Percentiles rank a stretch among this genome's conserved stretches.
These are phyloP conservation scores for Hesperia comma DNA, from an alignment of 2,888 invertebrate genomes.

Conservation along the genomic window DNA sequence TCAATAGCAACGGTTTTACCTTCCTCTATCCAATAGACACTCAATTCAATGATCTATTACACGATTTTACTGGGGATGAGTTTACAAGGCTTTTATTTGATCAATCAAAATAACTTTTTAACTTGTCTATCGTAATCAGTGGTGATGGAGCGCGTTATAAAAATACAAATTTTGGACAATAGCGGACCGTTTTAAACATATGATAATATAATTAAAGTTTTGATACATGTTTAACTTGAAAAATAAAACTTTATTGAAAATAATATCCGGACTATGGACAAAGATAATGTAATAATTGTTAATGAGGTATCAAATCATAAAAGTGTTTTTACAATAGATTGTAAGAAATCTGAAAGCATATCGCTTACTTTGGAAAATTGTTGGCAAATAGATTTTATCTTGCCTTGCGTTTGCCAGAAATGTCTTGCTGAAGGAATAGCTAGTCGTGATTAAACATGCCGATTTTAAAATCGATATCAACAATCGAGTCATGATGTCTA, in stretches of 20 bases:
- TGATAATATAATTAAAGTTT: slow-evolving; percentile 1
- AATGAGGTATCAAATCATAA: slow-evolving; percentile 6
- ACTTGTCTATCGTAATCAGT: not conserved
- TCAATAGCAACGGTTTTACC: slow-evolving; percentile 33
- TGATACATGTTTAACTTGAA: not conserved
- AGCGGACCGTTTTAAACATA: not conserved
- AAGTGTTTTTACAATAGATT: slow-evolving; percentile 15
- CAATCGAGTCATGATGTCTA: too few species aligned
- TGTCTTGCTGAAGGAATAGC: slow-evolving; percentile 15
- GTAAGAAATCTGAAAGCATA: slow-evolving; percentile 28
- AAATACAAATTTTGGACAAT: not conserved
- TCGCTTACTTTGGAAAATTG: slow-evolving; percentile 21
- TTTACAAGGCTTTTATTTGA: slow-evolving; percentile 9
- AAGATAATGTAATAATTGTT: slow-evolving; percentile 17
- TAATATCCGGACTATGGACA: slow-evolving; percentile 15
- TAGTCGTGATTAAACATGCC: slow-evolving; percentile 7
- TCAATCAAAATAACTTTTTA: slow-evolving; percentile 1
- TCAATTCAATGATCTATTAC: not conserved
- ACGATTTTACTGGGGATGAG: not conserved
- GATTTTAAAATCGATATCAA: slow-evolving; percentile 1
- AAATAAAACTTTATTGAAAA: not conserved
- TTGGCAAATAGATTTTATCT: slow-evolving; percentile 20
- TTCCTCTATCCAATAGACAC: slow-evolving; percentile 26
- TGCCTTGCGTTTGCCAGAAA: slow-evolving; percentile 27
- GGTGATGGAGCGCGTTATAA: not conserved